Evolutionary conservation across 2,888 invertebrate species (phyloP).

Genomic region (Lingula anatina): DNA sequence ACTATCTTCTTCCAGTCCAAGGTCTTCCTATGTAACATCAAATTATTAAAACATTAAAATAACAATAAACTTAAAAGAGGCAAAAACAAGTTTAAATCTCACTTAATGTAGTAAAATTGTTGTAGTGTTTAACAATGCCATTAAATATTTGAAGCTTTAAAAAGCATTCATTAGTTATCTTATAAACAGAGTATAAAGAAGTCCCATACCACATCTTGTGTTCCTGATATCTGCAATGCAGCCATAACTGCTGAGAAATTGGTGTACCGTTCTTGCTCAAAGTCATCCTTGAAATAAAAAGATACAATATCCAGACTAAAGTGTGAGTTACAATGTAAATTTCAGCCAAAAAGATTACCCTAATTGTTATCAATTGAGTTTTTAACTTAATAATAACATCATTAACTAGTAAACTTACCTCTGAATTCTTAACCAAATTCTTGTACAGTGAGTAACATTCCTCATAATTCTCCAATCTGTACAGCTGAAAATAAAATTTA

Average conservation of each 20-base stretch:
- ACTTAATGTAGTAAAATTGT: too few species aligned
- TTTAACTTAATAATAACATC: too few species aligned
- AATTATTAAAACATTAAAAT: background rate
- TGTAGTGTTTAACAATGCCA: too few species aligned
- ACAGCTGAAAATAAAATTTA: constrained; percentile 45
- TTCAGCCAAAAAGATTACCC: too few species aligned
- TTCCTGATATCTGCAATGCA: constrained; percentile 63
- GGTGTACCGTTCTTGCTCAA: constrained; percentile 89
- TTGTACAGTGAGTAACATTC: constrained; percentile 81
- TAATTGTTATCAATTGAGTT: too few species aligned
- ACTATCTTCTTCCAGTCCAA: constrained; percentile 64
- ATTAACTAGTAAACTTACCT: too few species aligned
- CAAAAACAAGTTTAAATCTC: background rate
- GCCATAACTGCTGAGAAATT: constrained; percentile 90
- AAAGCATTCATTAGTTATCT: background rate
- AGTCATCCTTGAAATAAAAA: constrained; percentile 66
- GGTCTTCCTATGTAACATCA: constrained; percentile 21
- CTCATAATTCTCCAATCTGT: constrained; percentile 62
- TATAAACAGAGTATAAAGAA: background rate
- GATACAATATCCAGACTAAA: too few species aligned
- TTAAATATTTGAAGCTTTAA: background rate
- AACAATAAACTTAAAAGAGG: background rate
- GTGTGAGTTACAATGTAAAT: too few species aligned
- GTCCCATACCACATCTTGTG: constrained; percentile 29
- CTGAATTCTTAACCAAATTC: constrained; percentile 77